Evolutionary conservation across 1,140 invertebrate species (phyloP).

Genomic region (Ericerus pela): DNA sequence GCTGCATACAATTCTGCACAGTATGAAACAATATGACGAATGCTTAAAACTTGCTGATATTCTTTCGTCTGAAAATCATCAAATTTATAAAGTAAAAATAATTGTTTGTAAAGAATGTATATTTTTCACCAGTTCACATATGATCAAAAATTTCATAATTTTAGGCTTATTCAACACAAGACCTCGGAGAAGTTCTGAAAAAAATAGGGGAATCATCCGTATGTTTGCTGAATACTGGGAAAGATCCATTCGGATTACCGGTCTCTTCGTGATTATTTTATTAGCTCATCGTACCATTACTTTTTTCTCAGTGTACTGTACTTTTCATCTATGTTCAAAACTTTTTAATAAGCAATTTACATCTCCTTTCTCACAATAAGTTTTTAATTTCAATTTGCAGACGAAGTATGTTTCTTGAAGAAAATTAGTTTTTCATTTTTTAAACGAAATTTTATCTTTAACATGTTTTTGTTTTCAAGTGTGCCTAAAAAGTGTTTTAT

Average conservation of each 20-base stretch:
- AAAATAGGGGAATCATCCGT: conserved; percentile 65
- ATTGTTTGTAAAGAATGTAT: conserved; percentile 1
- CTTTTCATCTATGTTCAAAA: too few relatives aligned
- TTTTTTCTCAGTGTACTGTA: too few relatives aligned
- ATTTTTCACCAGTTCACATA: not conserved
- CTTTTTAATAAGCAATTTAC: too few relatives aligned
- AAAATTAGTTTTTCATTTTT: too few relatives aligned
- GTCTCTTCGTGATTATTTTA: not conserved
- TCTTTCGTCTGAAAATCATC: conserved; percentile 57
- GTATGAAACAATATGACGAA: conserved; percentile 56
- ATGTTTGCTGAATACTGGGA: conserved; percentile 36
- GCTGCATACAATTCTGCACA: conserved; percentile 60
- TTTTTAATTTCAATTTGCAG: too few relatives aligned
- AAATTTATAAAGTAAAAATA: conserved; percentile 49
- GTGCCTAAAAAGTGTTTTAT: too few relatives aligned
- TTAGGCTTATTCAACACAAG: conserved; percentile 56
- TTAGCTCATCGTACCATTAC: not conserved
- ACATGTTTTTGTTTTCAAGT: too few relatives aligned
- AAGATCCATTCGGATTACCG: not conserved
- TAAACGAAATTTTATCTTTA: too few relatives aligned
- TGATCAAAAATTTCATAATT: conserved; percentile 29
- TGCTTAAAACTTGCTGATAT: conserved; percentile 65
- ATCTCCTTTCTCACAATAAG: too few relatives aligned
- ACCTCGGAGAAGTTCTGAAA: conserved; percentile 55
- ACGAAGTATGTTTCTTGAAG: too few relatives aligned